Evolutionary conservation across 2,888 invertebrate genomes (phyloP).

Genomic region (Omphaloscelis lunosa): DNA sequence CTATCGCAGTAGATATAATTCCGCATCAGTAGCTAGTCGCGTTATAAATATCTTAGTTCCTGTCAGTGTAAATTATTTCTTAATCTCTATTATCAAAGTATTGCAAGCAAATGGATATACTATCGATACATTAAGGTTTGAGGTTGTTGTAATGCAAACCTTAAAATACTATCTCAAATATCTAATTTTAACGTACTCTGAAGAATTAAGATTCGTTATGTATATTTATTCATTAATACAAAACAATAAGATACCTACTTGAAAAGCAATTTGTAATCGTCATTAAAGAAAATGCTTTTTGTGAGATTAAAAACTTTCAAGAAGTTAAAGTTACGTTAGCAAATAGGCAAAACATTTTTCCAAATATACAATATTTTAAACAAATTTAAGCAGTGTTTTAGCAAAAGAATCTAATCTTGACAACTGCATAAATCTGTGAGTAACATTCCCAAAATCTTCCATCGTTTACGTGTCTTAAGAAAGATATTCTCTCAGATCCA

Average conservation of each 20-base stretch:
- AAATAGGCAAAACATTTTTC: neutral
- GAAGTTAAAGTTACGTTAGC: neutral
- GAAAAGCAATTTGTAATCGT: neutral
- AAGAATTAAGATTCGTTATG: neutral
- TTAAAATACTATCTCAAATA: neutral
- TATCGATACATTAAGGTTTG: neutral
- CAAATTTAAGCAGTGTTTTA: conserved; percentile 6
- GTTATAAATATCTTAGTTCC: neutral
- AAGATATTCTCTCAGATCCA: conserved; percentile 30
- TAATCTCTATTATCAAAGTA: neutral
- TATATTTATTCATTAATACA: neutral
- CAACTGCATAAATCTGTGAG: conserved; percentile 5
- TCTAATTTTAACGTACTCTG: neutral
- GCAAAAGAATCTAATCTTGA: neutral
- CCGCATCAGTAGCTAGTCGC: neutral
- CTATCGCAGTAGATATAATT: neutral
- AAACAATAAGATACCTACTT: neutral
- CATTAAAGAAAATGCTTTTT: neutral
- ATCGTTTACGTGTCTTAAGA: neutral
- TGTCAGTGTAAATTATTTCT: too few relatives aligned
- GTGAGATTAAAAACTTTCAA: neutral
- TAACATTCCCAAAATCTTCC: neutral
- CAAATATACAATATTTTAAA: conserved; percentile 3
- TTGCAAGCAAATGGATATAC: neutral
- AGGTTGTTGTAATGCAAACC: neutral